Evolutionary conservation across 1,140 invertebrate genomes (phyloP), one percentile per base, ranked within the genome.

Genomic region (Leguminivora glycinivorella): DNA sequence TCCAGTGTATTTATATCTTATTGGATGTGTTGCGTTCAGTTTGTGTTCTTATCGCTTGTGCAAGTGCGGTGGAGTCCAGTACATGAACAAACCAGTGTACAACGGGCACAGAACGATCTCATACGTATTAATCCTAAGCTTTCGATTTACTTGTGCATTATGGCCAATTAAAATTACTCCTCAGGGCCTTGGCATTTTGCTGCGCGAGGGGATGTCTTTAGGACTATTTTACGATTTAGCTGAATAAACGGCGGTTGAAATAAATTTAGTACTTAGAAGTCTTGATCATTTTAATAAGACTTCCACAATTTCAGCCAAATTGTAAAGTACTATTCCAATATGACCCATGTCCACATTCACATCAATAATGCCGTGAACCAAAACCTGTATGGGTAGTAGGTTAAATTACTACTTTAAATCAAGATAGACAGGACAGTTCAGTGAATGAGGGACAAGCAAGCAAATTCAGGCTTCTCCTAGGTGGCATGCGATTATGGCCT

Each of bases 1-100:
- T 77, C 76, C 71, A 75, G 58, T 29, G 58, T 63, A 63, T 63
- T 63, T 63, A 63, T 63, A 63, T 29, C 58, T 25, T 22, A 52
- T 52, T 58, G 4, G 56, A 10, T 29, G 6, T 12, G 24, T 9
- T 22, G 19, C 47, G n/a, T 52, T 22, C 19, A 19, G 47, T 9
- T n/a, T 19, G n/a, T 47, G 6, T 47, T 17, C 43, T 17, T 10
- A 10, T 47, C 6, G 6, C 14, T 47, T 17, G 14, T 17, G 43
- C 19, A 7, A 19, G 47, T 52, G 19, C 19, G 9, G 17, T 9
- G 6, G 6, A 52, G 6, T 52, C 17, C 4, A 22, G 19, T 52
- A 9, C 4, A 10, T 22, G 9, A 22, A 1, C 2, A 2, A 52
- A 52, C 7, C 17, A 22, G 47, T 22, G 19, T 52, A 52, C 14